These are phyloP conservation scores for Microctenopoma steveboyesi DNA, from an alignment of 2,797 vertebrate genomes.

Conservation along the genomic window DNA sequence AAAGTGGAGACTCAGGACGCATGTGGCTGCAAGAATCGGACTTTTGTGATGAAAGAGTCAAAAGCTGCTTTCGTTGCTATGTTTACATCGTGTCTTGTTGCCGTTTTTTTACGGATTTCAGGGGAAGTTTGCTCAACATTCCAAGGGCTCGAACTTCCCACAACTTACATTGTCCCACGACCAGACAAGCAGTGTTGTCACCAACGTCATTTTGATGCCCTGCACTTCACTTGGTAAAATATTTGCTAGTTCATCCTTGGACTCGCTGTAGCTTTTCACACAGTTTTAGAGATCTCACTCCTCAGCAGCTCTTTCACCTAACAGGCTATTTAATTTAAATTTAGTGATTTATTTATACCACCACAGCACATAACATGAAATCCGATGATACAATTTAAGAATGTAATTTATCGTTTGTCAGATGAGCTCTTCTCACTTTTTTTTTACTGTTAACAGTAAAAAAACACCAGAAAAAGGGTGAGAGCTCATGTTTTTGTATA, in stretches of 20 bases:
- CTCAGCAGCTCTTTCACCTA: constrained; percentile 66
- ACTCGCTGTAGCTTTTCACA: constrained; percentile 47
- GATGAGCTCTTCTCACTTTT: constrained; percentile 54
- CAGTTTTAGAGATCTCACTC: constrained; percentile 54
- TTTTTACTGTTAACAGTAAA: constrained; percentile 44
- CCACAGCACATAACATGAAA: constrained; percentile 84
- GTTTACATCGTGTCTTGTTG: constrained; percentile 65
- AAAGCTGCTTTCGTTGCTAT: constrained; percentile 34
- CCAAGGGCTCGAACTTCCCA: constrained; percentile 35
- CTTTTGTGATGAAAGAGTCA: constrained; percentile 28
- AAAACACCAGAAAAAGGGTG: constrained; percentile 45
- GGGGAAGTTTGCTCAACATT: constrained; percentile 16
- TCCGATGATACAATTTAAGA: constrained; percentile 75
- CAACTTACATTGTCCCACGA: constrained; percentile 19
- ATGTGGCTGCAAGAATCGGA: constrained; percentile 28
- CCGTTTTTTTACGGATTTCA: constrained; percentile 4
- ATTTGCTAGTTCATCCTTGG: constrained; percentile 31
- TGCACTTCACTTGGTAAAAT: constrained; percentile 74
- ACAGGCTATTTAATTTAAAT: constrained; percentile 85
- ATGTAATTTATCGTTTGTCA: constrained; percentile 83
- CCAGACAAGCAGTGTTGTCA: constrained; percentile 54
- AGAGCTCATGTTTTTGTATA: constrained; percentile 68
- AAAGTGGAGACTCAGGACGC: constrained; percentile 5
- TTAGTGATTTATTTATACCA: constrained; percentile 85
- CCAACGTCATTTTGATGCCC: constrained; percentile 81